phyloP scores from a whole-genome alignment of 2,113 vertebrate species.

The Nerophis ophidion region DNA sequence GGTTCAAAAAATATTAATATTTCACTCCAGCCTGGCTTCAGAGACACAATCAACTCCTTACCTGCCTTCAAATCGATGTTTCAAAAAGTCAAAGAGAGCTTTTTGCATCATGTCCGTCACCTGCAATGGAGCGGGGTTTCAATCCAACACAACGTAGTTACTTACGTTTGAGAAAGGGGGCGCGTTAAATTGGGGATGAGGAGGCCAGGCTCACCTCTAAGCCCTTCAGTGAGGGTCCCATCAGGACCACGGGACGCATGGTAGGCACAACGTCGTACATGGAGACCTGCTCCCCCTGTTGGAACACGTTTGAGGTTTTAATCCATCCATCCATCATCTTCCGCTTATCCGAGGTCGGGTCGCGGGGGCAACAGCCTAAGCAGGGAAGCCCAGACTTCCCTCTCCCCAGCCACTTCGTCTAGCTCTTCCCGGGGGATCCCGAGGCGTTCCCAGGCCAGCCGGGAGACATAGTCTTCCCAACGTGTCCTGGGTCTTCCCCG shows the following conservation, averaged over 20 bases:
- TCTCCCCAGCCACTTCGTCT: too few species aligned
- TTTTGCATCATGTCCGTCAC: slow-evolving; percentile 99
- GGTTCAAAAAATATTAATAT: too few species aligned
- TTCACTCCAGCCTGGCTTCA: neutral
- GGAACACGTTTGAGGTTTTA: too few species aligned
- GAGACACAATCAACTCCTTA: slow-evolving; percentile 33
- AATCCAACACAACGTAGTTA: neutral
- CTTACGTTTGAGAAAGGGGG: neutral
- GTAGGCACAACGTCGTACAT: slow-evolving; percentile 98
- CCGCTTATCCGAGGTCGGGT: too few species aligned
- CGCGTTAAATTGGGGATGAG: neutral
- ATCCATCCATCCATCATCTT: too few species aligned
- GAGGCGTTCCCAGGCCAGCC: too few species aligned
- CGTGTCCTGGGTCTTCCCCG: too few species aligned
- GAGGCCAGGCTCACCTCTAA: slow-evolving; percentile 81
- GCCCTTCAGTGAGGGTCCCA: slow-evolving; percentile 96
- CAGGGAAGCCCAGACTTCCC: too few species aligned
- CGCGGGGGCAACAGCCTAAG: too few species aligned
- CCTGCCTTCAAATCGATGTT: slow-evolving; percentile 98
- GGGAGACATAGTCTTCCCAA: too few species aligned
- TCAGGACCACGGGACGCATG: slow-evolving; percentile 96
- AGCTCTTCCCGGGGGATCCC: too few species aligned
- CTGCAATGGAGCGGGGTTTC: slow-evolving; percentile 65
- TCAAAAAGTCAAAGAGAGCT: slow-evolving; percentile 98
- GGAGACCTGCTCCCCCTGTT: slow-evolving; percentile 89